Base-by-base conservation (phyloP, 1,140 invertebrate genomes). In the Cotesia glomerata region DNA sequence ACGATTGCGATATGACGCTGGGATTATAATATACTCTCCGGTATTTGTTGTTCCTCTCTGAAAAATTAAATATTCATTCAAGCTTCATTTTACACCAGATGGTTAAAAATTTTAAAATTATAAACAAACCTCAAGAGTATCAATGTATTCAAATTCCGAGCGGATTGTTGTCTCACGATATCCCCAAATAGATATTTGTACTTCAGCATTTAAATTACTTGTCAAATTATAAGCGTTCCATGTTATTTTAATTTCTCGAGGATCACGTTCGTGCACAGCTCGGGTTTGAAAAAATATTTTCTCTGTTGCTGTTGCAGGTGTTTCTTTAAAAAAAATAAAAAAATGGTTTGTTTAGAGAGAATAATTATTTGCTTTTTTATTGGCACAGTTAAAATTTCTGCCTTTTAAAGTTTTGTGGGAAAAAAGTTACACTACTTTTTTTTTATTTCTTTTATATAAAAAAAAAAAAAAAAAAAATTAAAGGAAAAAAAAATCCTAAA, bases 171-270 rank as follows among this genome's bases (percentile, higher is more conserved):
- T 91, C 84, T 97, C 95, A 35, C 93, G 90, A 81, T 97, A 96
- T 2, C 95, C 95, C 92, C 93, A 97, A 4, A 97, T 82, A 0
- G 93, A 94, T 75, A 97, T 95, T 67, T 91, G 90, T 0, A 96
- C 89, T 35, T 90, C 89, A 0, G 93, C 92, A 76, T 92, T 92
- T 4, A 89, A 82, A 80, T 95, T 95, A 16, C 90, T 90, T 0
- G 95, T 97, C 78, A 97, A 92, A 88, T 97, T 97, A 74, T 92
- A 91, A 5, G 90, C 89, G 79, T 94, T 90, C 95, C 95, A 97
- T 5, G 90, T 91, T 8, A 97, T 92, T 80, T 89, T 90, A 54
- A 97, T 91, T 79, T 92, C 90, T 0, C 88, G 84, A 0, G 95
- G 94, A 76, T 91, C 88, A 45, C 89, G 90, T 77, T 94, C 88